A percentile compares a stretch with the other conserved stretches of the same genome.
These are phyloP conservation scores for Drosophila murphyi DNA, from an alignment of 1,140 invertebrate species.

Conservation along the genomic window DNA sequence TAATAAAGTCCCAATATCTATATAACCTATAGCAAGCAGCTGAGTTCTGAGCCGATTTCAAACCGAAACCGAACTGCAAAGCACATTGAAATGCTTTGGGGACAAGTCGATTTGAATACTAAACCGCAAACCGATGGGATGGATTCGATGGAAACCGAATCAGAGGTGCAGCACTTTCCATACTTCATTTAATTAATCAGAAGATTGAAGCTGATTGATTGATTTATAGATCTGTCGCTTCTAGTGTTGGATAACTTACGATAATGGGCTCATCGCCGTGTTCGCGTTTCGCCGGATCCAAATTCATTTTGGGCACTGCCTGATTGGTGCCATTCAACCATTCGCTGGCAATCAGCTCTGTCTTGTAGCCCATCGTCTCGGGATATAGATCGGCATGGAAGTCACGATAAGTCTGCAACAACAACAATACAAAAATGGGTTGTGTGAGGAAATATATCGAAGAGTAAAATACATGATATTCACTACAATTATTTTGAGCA, in stretches of 20 bases:
- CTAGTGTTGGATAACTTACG: slow-evolving; percentile 84
- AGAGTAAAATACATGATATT: too few relatives aligned
- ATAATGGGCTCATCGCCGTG: slow-evolving; percentile 87
- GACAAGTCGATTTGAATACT: too few relatives aligned
- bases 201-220: too few relatives aligned
- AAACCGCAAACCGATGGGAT: too few relatives aligned
- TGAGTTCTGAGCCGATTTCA: not conserved
- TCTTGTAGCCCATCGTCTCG: slow-evolving; percentile 91
- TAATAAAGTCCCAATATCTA: not conserved
- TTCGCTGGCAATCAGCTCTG: slow-evolving; percentile 90
- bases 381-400: slow-evolving; percentile 97
- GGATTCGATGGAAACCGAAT: too few relatives aligned
- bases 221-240: too few relatives aligned
- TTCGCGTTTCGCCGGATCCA: slow-evolving; percentile 90
- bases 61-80: not conserved
- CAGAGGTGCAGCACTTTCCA: too few relatives aligned
- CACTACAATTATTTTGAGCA: too few relatives aligned
- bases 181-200: too few relatives aligned
- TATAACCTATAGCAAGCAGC: not conserved
- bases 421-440: too few relatives aligned
- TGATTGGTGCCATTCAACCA: slow-evolving; percentile 91
- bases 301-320: slow-evolving; percentile 90
- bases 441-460: too few relatives aligned
- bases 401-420: slow-evolving; percentile 92
- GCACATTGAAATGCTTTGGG: not conserved